These are phyloP conservation scores for Synanthedon andrenaeformis DNA, from an alignment of 2,888 invertebrate species.

Conservation along the genomic window DNA sequence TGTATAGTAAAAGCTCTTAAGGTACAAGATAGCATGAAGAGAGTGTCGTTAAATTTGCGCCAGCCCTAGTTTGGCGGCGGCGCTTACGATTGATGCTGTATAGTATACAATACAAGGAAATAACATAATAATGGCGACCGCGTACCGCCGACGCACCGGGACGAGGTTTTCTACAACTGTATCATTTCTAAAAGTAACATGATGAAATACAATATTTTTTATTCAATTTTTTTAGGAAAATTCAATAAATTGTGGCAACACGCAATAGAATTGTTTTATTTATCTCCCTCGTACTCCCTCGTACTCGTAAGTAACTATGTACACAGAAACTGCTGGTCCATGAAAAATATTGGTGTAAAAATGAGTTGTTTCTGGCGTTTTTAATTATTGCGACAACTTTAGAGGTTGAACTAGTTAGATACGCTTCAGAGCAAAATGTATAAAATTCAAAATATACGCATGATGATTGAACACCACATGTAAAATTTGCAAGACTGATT, in stretches of 20 bases:
- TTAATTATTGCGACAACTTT: too few relatives aligned
- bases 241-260: constrained; percentile 67
- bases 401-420: too few relatives aligned
- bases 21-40: background rate
- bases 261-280: constrained; percentile 29
- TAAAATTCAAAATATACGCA: too few relatives aligned
- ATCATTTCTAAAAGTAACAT: constrained; percentile 63
- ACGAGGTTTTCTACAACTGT: constrained; percentile 55
- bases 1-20: background rate
- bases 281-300: constrained; percentile 2
- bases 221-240: constrained; percentile 71
- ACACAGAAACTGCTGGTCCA: too few relatives aligned
- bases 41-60: constrained; percentile 2
- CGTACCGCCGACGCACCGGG: constrained; percentile 25
- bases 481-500: too few relatives aligned
- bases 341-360: too few relatives aligned
- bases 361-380: too few relatives aligned
- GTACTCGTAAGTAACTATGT: too few relatives aligned
- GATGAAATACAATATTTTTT: constrained; percentile 70
- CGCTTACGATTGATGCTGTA: constrained; percentile 2
- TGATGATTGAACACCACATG: too few relatives aligned
- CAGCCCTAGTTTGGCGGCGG: constrained; percentile 10
- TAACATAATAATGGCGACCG: constrained; percentile 24
- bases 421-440: too few relatives aligned
- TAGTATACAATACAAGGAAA: constrained; percentile 12